phyloP scores from a whole-genome alignment of 1,140 invertebrate species.

The Colletes latitarsis region DNA sequence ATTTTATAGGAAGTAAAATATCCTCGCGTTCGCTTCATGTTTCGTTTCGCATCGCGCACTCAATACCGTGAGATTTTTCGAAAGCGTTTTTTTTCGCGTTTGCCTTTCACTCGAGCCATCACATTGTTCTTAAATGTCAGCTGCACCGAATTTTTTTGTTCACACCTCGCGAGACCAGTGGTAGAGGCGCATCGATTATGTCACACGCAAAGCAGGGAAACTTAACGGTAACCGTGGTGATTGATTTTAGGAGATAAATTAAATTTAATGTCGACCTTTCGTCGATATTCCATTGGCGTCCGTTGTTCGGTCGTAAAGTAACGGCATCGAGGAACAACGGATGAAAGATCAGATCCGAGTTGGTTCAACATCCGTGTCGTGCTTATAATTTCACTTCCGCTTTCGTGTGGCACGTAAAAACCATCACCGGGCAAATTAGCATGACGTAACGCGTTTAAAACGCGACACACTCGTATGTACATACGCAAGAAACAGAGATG shows the following conservation, averaged over 20 bases:
- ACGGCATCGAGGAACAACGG: neutral
- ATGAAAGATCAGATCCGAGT: neutral
- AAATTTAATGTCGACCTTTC: neutral
- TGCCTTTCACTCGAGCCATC: constrained; percentile 45
- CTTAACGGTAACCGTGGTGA: neutral
- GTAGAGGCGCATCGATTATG: neutral
- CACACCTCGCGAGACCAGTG: neutral
- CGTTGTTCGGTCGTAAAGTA: constrained; percentile 1
- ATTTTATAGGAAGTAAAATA: constrained; percentile 13
- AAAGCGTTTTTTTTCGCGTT: constrained; percentile 52
- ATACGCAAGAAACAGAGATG: too few relatives aligned
- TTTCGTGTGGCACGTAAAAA: constrained; percentile 18
- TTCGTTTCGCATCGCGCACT: neutral
- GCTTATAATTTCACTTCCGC: constrained; percentile 42
- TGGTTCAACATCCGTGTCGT: constrained; percentile 17
- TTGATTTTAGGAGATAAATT: neutral
- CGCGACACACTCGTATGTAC: too few relatives aligned
- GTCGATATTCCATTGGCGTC: constrained; percentile 28
- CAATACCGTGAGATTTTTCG: constrained; percentile 45
- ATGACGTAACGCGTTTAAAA: constrained; percentile 17
- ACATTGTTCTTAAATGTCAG: constrained; percentile 52
- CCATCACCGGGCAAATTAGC: neutral
- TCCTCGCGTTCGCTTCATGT: too few relatives aligned
- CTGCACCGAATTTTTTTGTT: constrained; percentile 8
- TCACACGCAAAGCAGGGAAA: neutral